Percentiles rank a stretch among this genome's conserved stretches.
phyloP scores from a whole-genome alignment of 2,888 invertebrate species.

The Belgica antarctica region DNA sequence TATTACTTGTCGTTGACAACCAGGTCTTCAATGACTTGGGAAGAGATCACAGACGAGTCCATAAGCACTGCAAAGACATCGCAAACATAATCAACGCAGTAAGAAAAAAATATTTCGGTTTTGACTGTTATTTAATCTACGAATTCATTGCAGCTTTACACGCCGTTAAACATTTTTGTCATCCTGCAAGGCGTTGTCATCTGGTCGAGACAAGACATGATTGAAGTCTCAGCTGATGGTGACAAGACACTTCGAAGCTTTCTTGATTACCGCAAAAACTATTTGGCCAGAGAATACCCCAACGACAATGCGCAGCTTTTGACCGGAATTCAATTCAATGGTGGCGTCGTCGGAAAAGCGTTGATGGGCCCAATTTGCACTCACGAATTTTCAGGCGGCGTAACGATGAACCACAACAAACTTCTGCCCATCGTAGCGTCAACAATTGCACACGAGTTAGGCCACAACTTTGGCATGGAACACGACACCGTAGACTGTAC shows the following conservation, averaged over 20 bases:
- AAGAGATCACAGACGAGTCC: conserved; percentile 68
- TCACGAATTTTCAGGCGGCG: conserved; percentile 93
- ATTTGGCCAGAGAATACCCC: conserved; percentile 76
- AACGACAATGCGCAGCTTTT: conserved; percentile 92
- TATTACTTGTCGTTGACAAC: conserved; percentile 88
- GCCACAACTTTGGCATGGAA: conserved; percentile 99
- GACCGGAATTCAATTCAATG: conserved; percentile 83
- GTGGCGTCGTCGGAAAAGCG: conserved; percentile 96
- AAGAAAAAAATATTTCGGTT: conserved; percentile 48
- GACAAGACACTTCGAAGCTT: conserved; percentile 89
- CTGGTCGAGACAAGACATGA: conserved; percentile 87
- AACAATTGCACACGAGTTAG: conserved; percentile 97
- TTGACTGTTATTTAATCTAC: neutral
- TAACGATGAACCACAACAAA: conserved; percentile 87
- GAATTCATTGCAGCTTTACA: conserved; percentile 73
- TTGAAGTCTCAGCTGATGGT: conserved; percentile 75
- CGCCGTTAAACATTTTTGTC: conserved; percentile 92
- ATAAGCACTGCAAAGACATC: conserved; percentile 85
- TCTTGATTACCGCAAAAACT: conserved; percentile 78
- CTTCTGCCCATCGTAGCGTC: conserved; percentile 88
- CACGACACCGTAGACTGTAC: conserved; percentile 86
- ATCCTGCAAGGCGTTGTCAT: conserved; percentile 94
- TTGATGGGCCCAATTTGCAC: conserved; percentile 95
- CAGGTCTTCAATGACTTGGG: conserved; percentile 78
- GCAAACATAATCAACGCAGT: conserved; percentile 96